Base-by-base conservation (phyloP, 2,113 vertebrate species). In the Cottus gobio region DNA sequence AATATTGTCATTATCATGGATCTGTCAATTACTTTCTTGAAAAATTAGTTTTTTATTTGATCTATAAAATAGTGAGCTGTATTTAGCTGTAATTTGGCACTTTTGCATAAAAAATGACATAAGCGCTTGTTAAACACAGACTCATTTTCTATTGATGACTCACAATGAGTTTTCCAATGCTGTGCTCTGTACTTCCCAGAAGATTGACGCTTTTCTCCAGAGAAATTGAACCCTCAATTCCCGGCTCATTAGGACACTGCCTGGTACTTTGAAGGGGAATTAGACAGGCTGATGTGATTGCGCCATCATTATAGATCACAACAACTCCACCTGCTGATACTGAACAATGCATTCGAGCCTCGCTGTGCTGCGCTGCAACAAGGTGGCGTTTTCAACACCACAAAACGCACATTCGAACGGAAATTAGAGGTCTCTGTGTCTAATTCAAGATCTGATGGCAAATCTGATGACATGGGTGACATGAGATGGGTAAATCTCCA, bases 401-500 rank as follows among this genome's bases (percentile, higher is more conserved):
- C 31, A 39, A 26, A 46, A 31, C 2, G 0, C 31, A 24, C 2
- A 44, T 46, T 18, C 69, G 10, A 42, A n/a, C 54, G 12, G 1
- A 48, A 82, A 82, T 70, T 63, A 39, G 16, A 84, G 54, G 66
- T 77, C n/a, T 86, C 60, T 60, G 48, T 50, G 56, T 81, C 75
- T 88, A 88, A 88, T 89, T 87, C 79, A 75, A 87, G 67, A 85
- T 81, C 77, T 71, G 39, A 82, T 78, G 28, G 48, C 50, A 78
- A 74, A 81, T 85, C 75, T 78, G 73, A 81, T 80, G 82, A 46
- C 79, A n/a, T n/a, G n/a, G n/a, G n/a, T n/a, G 86, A 83, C 79
- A 56, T 79, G 82, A n/a, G n/a, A n/a, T 83, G 69, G 62, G 64
- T 79, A 77, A 79, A 65, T 84, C 76, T 78, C 50, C 83, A 54